Evolutionary conservation across 2,113 vertebrate species (phyloP).

Genomic region (Ceuthmochares aereus): DNA sequence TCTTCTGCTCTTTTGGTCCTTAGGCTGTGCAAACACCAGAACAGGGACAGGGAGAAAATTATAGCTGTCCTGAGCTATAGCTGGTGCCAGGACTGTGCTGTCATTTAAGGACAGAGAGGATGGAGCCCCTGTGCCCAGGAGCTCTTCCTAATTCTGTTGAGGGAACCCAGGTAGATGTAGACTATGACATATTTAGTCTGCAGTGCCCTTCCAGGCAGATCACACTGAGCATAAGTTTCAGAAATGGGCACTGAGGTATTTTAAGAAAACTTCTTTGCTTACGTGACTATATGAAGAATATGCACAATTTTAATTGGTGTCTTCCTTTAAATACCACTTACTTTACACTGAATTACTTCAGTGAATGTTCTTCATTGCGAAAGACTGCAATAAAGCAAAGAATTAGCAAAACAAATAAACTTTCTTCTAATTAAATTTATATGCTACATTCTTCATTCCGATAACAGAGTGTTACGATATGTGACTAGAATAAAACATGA

Average conservation of each 20-base stretch:
- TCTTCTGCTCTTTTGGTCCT: neutral
- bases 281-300: neutral
- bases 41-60: neutral
- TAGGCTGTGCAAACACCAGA: neutral
- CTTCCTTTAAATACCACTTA: neutral
- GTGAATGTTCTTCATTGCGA: neutral
- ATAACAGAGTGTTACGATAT: neutral
- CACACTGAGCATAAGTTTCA: neutral
- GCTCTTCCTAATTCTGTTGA: neutral
- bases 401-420: conserved; percentile 26
- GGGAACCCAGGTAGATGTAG: neutral
- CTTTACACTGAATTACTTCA: neutral
- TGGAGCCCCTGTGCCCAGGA: neutral
- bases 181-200: neutral
- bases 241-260: neutral
- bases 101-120: neutral
- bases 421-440: conserved; percentile 1
- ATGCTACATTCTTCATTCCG: neutral
- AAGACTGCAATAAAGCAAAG: conserved; percentile 18
- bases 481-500: neutral
- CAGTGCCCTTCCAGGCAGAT: neutral
- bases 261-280: neutral
- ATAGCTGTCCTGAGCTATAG: neutral
- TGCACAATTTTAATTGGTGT: neutral
- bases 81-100: neutral